Conservation (phyloP, 2,888 invertebrate species). For the Sympetrum striolatum region DNA sequence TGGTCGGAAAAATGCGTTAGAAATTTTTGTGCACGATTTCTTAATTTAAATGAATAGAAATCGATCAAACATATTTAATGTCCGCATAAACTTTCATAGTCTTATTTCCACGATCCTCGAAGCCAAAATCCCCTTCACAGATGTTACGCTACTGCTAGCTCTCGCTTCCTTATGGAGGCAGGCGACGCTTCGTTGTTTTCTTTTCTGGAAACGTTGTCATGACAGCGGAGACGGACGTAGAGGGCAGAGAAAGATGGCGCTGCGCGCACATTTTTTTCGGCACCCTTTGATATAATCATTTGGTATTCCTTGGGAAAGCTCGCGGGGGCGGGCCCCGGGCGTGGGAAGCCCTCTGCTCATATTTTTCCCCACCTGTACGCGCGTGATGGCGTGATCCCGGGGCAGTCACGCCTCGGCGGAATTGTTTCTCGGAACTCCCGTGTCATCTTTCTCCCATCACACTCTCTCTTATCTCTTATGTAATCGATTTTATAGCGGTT, state of each 20-base stretch:
- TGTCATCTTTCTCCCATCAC: background rate
- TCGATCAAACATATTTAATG: too few species aligned
- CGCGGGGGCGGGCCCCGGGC: background rate
- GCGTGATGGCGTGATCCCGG: background rate
- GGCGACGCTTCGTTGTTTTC: background rate
- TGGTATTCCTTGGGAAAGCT: conserved; percentile 35
- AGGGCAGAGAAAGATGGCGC: conserved; percentile 22
- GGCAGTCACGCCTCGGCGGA: background rate
- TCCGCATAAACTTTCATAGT: too few species aligned
- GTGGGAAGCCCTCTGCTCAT: conserved; percentile 10
- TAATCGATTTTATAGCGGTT: too few species aligned
- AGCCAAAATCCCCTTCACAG: too few species aligned
- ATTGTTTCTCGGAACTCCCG: conserved; percentile 2
- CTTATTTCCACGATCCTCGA: too few species aligned
- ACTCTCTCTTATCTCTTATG: too few species aligned
- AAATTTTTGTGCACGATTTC: too few species aligned
- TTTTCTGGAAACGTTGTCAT: background rate
- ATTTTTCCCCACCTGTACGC: conserved; percentile 13
- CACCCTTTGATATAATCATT: conserved; percentile 20
- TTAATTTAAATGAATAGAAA: too few species aligned
- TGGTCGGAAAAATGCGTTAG: too few species aligned
- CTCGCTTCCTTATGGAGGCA: background rate
- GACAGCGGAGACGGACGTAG: background rate
- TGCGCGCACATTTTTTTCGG: conserved; percentile 11
- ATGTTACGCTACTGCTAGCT: too few species aligned